These are phyloP conservation scores for Aselliscus stoliczkanus DNA, from an alignment of 2,797 vertebrate species.

Conservation along the genomic window DNA sequence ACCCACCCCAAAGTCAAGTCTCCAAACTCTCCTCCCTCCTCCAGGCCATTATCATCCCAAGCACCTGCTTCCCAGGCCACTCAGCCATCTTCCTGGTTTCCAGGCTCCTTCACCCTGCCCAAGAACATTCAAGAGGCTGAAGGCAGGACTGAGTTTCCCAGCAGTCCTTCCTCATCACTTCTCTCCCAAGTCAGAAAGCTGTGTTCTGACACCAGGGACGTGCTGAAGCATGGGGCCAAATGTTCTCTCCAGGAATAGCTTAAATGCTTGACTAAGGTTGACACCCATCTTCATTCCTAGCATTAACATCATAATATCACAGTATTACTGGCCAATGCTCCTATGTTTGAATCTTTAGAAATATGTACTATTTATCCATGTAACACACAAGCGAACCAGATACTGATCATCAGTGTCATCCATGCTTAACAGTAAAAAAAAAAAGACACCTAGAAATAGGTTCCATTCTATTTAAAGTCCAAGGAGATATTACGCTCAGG, in stretches of 20 bases:
- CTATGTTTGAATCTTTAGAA: background rate
- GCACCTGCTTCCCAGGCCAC: background rate
- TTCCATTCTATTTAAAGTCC: background rate
- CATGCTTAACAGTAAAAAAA: background rate
- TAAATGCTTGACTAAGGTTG: background rate
- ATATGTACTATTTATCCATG: background rate
- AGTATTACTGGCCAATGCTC: background rate
- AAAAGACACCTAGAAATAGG: background rate
- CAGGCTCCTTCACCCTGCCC: background rate
- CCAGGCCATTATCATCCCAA: background rate
- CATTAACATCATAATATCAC: background rate
- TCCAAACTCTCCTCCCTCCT: background rate
- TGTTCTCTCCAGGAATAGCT: background rate
- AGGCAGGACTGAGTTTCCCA: no score
- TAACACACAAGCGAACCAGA: background rate
- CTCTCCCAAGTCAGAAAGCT: background rate
- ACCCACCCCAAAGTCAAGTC: background rate
- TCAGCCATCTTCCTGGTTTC: background rate
- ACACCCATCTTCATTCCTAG: background rate
- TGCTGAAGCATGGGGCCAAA: accelerated
- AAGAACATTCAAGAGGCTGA: background rate
- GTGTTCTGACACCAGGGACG: background rate
- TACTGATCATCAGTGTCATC: background rate
- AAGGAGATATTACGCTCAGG: background rate
- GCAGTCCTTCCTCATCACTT: accelerated